Conservation (phyloP, 2,113 vertebrate species). For the Lophius piscatorius region DNA sequence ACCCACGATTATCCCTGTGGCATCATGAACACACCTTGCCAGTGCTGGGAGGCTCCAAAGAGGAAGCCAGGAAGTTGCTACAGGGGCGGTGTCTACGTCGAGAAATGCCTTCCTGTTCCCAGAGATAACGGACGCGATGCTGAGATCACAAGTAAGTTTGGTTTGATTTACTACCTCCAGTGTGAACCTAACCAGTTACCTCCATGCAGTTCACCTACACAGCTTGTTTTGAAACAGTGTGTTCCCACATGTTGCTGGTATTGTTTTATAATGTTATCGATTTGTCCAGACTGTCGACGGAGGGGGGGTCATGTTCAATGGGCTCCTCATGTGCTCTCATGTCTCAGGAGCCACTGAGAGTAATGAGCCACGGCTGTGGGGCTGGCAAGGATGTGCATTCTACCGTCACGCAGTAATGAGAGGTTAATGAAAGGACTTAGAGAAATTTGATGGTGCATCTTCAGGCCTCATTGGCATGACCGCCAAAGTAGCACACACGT, state of each 20-base stretch:
- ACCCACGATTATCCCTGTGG: conserved; percentile 93
- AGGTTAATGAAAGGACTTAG: conserved; percentile 60
- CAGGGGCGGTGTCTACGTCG: conserved; percentile 89
- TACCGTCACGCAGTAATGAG: conserved; percentile 44
- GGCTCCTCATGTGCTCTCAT: background rate
- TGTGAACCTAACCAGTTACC: too few relatives aligned
- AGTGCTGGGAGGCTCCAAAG: conserved; percentile 86
- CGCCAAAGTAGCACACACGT: conserved; percentile 43
- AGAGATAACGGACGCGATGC: conserved; percentile 84
- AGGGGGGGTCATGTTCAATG: conserved; percentile 8
- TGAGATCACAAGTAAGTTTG: conserved; percentile 87
- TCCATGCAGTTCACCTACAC: too few relatives aligned
- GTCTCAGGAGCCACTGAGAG: conserved; percentile 18
- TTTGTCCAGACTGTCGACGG: background rate
- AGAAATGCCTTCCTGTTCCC: conserved; percentile 88
- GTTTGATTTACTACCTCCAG: background rate
- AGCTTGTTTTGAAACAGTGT: too few relatives aligned
- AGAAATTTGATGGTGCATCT: conserved; percentile 29
- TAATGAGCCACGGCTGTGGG: conserved; percentile 48
- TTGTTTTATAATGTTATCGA: conserved; percentile 26
- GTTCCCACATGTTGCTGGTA: background rate
- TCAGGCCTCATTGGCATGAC: conserved; percentile 47
- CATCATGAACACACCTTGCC: conserved; percentile 97
- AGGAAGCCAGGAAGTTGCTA: conserved; percentile 91
- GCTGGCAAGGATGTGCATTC: conserved; percentile 42